Base-by-base conservation (phyloP, 2,797 vertebrate species). In the Pampus argenteus region DNA sequence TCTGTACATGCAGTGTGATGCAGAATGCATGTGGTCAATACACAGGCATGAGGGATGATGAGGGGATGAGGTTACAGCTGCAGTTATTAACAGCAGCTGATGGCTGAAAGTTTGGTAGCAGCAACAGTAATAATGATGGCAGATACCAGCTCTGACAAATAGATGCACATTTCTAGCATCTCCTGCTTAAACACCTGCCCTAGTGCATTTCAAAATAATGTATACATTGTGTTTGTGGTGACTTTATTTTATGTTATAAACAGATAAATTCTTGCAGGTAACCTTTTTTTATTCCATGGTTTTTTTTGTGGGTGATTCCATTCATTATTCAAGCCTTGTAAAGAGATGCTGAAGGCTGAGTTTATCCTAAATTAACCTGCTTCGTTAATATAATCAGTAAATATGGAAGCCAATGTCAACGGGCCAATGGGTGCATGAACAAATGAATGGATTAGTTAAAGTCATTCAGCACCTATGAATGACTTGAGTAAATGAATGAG, bases 401-500 rank as follows among this genome's bases (percentile, higher is more conserved):
- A 67, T 9, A 26, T 34, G 18, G 25, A 34, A 61, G 15, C 17
- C 9, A 47, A 15, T 23, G 23, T 23, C 29, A 59, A 10, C n/a
- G 23, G 13, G 34, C 34, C 1, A 67, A 42, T 51, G 55, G 18
- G 13, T 4, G 45, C 11, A 9, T 13, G 1, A 45, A 31, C 42
- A 38, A 38, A 6, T 49, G 56, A 66, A 23, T 38, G 47, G 44
- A 45, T 44, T 34, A 51, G 51, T 70, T 20, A 22, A 67, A 36
- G 34, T 51, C 17, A 31, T 34, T 6, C 22, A 50, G 31, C 47
- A 4, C 14, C 29, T 48, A 0, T 82, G 82, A 86, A 79, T 79
- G 82, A 51, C 20, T 29, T 29, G 64, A 55, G 59, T 52, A 51
- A 78, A 61, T 77, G 75, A 83, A 81, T 78, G 80, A 61, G 73